Base-by-base conservation (phyloP, 1,140 invertebrate species). In the Megalopta genalis region DNA sequence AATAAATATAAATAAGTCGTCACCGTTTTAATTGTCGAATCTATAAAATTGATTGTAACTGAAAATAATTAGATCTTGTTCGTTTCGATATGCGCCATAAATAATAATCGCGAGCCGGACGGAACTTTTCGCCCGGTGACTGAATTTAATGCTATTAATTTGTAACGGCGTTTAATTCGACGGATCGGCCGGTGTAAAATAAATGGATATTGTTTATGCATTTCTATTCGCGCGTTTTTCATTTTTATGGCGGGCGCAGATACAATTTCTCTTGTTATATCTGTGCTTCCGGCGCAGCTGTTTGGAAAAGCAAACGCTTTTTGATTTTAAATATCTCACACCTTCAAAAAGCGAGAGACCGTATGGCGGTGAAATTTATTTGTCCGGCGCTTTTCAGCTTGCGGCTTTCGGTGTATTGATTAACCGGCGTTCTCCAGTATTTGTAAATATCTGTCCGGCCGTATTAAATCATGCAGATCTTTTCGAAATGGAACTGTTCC, bases 301-400 rank as follows among this genome's bases (percentile, higher is more conserved):
- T 69, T 39, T 39, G 52, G 21, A 69, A 57, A 57, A 57, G 67
- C 67, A 39, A 69, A 57, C 32, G 67, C 68, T 59, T 59, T 70
- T 70, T 70, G 68, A 70, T 70, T 70, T 70, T 70, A 59, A 70
- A 70, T 59, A 39, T 70, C 54, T 70, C 54, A 25, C n/a, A 59
- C 32, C 68, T 70, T 59, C 54, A 49, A 46, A 49, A 46, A 32
- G 32, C 32, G 42, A 3, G n/a, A 8, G 68, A 14, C n/a, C 32
- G 32, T 70, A n/a, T 5, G 37, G 32, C 32, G 52, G 37, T 59
- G n/a, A 70, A 70, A 39, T 70, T 59, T 59, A 39, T 70, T 70
- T 59, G 18, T 8, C 14, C 68, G 7, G 6, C 3, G 42, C 7
- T 69, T 23, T 39, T 39, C 21, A 59, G 12, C 32, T 59, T 52